Conservation (phyloP, 92 coral and sea anemone genomes). For the Parazoanthus swiftii region DNA sequence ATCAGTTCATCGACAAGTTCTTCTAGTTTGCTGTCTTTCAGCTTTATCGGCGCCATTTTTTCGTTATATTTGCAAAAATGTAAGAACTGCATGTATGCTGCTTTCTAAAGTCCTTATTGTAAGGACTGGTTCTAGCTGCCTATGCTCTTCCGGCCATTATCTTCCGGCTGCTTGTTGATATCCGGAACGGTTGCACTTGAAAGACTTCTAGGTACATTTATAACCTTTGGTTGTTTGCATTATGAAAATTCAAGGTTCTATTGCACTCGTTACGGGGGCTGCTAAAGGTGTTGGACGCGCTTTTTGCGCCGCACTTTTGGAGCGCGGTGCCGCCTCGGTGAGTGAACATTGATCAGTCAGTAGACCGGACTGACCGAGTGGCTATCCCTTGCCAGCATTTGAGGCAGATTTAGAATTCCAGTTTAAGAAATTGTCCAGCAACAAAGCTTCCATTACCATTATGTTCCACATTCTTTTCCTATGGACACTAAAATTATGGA, state of each 20-base stretch:
- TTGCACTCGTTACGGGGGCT: slow-evolving; percentile 69
- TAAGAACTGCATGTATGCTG: slow-evolving; percentile 7
- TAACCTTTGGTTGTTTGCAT: neutral
- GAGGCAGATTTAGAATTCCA: too few relatives aligned
- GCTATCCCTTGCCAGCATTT: too few relatives aligned
- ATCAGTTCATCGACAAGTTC: slow-evolving; percentile 60
- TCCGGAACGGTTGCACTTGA: neutral
- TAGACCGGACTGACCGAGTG: too few relatives aligned
- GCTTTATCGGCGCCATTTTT: slow-evolving; percentile 96
- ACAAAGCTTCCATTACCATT: too few relatives aligned
- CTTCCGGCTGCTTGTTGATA: too few relatives aligned
- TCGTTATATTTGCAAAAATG: neutral
- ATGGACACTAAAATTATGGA: too few relatives aligned
- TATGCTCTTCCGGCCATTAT: neutral
- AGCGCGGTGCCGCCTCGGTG: slow-evolving; percentile 61
- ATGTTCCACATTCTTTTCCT: too few relatives aligned
- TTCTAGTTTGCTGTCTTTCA: slow-evolving; percentile 66
- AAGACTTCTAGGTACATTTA: too few relatives aligned
- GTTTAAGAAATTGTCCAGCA: too few relatives aligned
- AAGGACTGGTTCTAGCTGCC: neutral
- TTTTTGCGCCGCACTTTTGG: slow-evolving; percentile 58
- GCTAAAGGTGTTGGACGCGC: slow-evolving; percentile 63
- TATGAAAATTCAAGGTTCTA: slow-evolving; percentile 56
- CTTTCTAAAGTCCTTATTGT: neutral
- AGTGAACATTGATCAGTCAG: neutral